A percentile compares a stretch with the other conserved stretches of the same genome.
phyloP scores from a whole-genome alignment of 64 coral and sea anemone genomes.

The Hydrozoanthus tunicans region DNA sequence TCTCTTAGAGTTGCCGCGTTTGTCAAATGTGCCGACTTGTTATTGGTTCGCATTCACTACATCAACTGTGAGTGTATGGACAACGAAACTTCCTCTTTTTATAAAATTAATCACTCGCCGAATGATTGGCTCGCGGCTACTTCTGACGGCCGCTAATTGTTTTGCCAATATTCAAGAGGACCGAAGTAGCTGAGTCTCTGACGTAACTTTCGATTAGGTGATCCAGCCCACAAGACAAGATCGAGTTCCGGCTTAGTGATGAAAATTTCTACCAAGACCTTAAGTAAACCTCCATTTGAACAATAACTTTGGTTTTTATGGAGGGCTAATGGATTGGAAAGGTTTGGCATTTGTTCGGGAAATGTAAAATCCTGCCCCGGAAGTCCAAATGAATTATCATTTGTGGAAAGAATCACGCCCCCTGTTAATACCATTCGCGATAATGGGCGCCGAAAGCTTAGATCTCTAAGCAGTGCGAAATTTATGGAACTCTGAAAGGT shows the following conservation, averaged over 20 bases:
- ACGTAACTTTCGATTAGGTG: conserved; percentile 29
- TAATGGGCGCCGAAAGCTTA: conserved; percentile 56
- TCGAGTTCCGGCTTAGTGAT: conserved; percentile 43
- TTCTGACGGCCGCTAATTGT: conserved; percentile 59
- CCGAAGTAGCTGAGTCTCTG: conserved; percentile 16
- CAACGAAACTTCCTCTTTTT: conserved; percentile 63
- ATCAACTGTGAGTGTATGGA: conserved; percentile 57
- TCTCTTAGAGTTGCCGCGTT: conserved; percentile 50
- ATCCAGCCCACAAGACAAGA: conserved; percentile 50
- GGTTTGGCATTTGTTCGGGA: conserved; percentile 56
- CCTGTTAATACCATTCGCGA: conserved; percentile 36
- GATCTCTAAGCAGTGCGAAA: conserved; percentile 44
- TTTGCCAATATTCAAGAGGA: conserved; percentile 56
- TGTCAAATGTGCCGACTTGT: conserved; percentile 47
- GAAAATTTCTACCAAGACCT: conserved; percentile 24
- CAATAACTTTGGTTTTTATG: conserved; percentile 23
- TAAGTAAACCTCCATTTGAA: conserved; percentile 27
- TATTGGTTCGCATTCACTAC: conserved; percentile 33
- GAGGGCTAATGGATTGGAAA: conserved; percentile 3
- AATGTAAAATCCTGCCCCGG: conserved; percentile 58
- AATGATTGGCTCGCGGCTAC: conserved; percentile 63
- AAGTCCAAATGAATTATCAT: conserved; percentile 65
- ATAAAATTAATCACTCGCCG: conserved; percentile 44
- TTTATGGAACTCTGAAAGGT: conserved; percentile 47
- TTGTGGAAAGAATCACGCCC: conserved; percentile 62